Conservation (phyloP, 2,113 vertebrate species). For the Callipepla squamata region DNA sequence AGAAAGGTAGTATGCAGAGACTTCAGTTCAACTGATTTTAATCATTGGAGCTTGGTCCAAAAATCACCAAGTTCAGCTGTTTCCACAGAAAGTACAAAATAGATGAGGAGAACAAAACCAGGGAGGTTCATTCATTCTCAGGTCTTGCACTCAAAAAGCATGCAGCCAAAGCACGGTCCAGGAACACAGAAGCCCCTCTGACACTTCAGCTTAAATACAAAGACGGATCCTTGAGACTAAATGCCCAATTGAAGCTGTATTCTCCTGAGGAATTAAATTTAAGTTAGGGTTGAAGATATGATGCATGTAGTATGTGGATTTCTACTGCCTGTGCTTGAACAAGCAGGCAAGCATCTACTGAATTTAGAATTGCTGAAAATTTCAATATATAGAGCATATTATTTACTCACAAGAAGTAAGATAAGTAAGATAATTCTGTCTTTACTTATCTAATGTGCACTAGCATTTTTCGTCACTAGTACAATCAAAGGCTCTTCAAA, state of each 20-base stretch:
- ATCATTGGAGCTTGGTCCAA: not conserved
- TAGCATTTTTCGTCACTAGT: not conserved
- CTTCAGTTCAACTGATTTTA: not conserved
- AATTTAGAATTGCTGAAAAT: not conserved
- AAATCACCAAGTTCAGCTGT: not conserved
- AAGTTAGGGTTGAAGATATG: not conserved
- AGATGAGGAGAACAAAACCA: not conserved
- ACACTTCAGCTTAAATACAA: not conserved
- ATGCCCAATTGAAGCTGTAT: not conserved
- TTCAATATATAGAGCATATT: not conserved
- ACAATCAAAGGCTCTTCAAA: not conserved
- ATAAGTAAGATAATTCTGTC: too few relatives aligned
- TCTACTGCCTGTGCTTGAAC: not conserved
- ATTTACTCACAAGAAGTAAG: not conserved
- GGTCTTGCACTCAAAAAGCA: not conserved
- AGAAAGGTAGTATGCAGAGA: not conserved
- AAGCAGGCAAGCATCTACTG: not conserved
- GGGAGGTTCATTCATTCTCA: not conserved
- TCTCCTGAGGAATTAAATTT: not conserved
- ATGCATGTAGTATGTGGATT: not conserved
- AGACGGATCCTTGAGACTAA: not conserved
- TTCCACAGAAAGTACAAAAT: not conserved
- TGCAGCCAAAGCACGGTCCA: not conserved
- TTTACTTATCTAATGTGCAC: not conserved
- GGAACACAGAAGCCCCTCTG: not conserved